Percentiles rank a stretch among this genome's conserved stretches.
These are phyloP conservation scores for Dorcus parallelipipedus DNA, from an alignment of 2,888 invertebrate genomes.

Conservation along the genomic window DNA sequence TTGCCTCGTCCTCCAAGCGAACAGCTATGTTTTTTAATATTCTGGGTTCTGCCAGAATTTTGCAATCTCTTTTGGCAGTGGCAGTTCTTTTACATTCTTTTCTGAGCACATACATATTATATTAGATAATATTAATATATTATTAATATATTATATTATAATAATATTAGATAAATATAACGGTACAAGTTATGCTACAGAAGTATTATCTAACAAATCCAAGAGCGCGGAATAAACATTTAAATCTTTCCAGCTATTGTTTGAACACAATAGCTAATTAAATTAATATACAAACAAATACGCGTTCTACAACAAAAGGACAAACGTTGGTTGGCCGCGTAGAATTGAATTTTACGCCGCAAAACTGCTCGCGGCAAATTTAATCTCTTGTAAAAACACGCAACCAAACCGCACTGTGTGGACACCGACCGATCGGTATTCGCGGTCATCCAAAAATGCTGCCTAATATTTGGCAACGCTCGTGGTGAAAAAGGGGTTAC, in stretches of 20 bases:
- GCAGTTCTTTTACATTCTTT: too few relatives aligned
- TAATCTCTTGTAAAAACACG: conserved; percentile 43
- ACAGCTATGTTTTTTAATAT: too few relatives aligned
- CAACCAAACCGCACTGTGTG: conserved; percentile 35
- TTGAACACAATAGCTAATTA: conserved; percentile 14
- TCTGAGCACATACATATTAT: too few relatives aligned
- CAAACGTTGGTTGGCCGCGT: conserved; percentile 16
- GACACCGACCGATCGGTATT: conserved; percentile 34
- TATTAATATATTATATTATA: too few relatives aligned
- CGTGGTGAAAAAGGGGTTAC: conserved; percentile 13
- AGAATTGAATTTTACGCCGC: conserved; percentile 39
- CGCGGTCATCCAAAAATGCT: conserved; percentile 38
- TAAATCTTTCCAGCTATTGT: conserved; percentile 2
- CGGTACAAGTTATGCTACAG: not conserved
- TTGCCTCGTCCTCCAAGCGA: too few relatives aligned
- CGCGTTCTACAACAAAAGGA: conserved; percentile 2
- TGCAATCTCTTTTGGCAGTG: too few relatives aligned
- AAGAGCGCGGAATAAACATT: too few relatives aligned
- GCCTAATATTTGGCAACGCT: conserved; percentile 22
- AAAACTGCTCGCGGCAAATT: conserved; percentile 38
- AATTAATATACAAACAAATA: conserved; percentile 14
- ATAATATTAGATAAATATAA: too few relatives aligned
- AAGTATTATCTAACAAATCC: conserved; percentile 2
- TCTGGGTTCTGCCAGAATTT: too few relatives aligned
- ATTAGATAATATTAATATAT: too few relatives aligned